phyloP scores from a whole-genome alignment of 2,797 vertebrate species.

The Babyrousa celebensis region DNA sequence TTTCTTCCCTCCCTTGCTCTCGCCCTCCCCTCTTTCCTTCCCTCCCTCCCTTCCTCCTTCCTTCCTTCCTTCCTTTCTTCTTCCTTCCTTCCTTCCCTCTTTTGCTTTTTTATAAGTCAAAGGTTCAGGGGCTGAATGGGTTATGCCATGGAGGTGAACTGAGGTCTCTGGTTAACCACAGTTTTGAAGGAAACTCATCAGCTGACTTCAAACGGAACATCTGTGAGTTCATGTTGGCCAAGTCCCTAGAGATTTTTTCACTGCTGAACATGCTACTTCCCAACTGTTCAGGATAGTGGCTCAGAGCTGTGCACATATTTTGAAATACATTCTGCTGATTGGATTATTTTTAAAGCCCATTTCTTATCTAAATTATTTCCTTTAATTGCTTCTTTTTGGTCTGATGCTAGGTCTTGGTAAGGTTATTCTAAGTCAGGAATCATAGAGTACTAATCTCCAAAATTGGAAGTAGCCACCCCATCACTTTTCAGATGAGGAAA shows the following conservation, averaged over 20 bases:
- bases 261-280: constrained; percentile 77
- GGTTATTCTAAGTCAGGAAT: constrained; percentile 59
- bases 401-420: constrained; percentile 32
- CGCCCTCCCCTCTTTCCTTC: too few species aligned
- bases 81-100: too few species aligned
- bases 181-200: constrained; percentile 76
- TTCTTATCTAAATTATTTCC: constrained; percentile 81
- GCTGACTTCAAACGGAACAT: constrained; percentile 74
- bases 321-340: constrained; percentile 82
- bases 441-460: constrained; percentile 5
- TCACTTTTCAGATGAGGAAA: constrained; percentile 55
- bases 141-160: constrained; percentile 79
- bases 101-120: background rate
- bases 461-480: constrained; percentile 36
- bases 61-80: background rate
- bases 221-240: constrained; percentile 78
- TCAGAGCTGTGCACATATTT: constrained; percentile 85
- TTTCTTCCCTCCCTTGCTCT: background rate
- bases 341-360: constrained; percentile 84
- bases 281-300: constrained; percentile 73
- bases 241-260: constrained; percentile 76
- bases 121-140: constrained; percentile 6
- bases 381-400: constrained; percentile 75
- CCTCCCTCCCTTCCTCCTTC: too few species aligned
- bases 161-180: constrained; percentile 73